Evolutionary conservation across 2,888 invertebrate species (phyloP).

Genomic region (Pterobdella sp.): DNA sequence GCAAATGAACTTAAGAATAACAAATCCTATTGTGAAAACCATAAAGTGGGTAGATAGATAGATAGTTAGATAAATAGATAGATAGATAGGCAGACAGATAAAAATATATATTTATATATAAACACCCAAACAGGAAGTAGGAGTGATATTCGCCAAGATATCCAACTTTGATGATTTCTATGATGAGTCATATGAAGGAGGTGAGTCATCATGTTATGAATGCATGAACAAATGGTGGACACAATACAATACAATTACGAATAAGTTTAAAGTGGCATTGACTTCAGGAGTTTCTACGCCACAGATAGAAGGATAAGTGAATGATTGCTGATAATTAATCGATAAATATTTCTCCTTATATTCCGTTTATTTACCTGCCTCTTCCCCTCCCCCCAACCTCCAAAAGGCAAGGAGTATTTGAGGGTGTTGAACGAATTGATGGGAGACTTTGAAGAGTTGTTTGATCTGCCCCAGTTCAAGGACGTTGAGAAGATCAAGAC

Average conservation of each 20-base stretch:
- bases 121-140: slow-evolving; percentile 60
- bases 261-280: too few relatives aligned
- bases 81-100: neutral
- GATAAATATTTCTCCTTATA: too few relatives aligned
- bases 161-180: slow-evolving; percentile 96
- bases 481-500: slow-evolving; percentile 96
- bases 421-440: slow-evolving; percentile 89
- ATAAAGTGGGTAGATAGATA: slow-evolving; percentile 54
- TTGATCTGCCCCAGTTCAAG: slow-evolving; percentile 71
- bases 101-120: too few relatives aligned
- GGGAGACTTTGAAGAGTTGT: slow-evolving; percentile 86
- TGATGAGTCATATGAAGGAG: slow-evolving; percentile 88
- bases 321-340: too few relatives aligned
- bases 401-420: slow-evolving; percentile 71
- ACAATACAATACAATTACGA: too few relatives aligned
- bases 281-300: too few relatives aligned
- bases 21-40: slow-evolving; percentile 77
- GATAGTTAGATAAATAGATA: slow-evolving; percentile 41
- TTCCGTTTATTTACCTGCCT: too few relatives aligned
- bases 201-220: neutral
- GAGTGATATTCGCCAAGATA: slow-evolving; percentile 85
- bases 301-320: too few relatives aligned
- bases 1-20: slow-evolving; percentile 78
- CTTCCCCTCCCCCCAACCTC: neutral
- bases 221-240: neutral